Evolutionary conservation across 2,113 vertebrate genomes (phyloP), one percentile per base, ranked within the genome.

Genomic region (Perca flavescens): DNA sequence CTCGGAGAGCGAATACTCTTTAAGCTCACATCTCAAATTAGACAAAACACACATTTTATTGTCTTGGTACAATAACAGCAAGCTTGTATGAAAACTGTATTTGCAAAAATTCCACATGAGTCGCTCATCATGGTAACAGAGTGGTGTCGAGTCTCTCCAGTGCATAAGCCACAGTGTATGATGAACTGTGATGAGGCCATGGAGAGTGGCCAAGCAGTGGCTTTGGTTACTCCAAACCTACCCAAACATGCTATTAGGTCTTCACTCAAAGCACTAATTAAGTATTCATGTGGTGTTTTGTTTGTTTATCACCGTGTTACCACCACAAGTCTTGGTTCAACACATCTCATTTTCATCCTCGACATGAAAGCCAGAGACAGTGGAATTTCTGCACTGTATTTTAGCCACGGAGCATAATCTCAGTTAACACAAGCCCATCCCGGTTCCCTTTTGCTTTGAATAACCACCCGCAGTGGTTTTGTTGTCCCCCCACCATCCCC

Each of bases 401-500:
- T 91, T 65, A 87, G 92, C 89, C 86, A 88, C 88, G 28, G 82
- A 93, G 86, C 86, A 89, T 94, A 95, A 95, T 95, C 94, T 94
- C 78, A 65, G 88, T 91, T 92, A 95, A 94, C 93, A 94, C 92
- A 92, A 94, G 93, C 86, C 62, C 15, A 75, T 89, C 91, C 89
- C 88, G 77, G 84, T 89, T 92, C 84, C 93, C 88, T 93, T 90
- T 92, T 85, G 89, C 88, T 86, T 91, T 87, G 87, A 93, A 91
- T 93, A 90, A 86, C 94, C 95, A 90, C 95, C 94, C 76, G 90
- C 90, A 79, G 94, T 86, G 94, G 88, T 95, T 96, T 95, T 94
- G 91, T 96, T 94, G 94, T 92, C 84, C 82, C 66, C 47, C 50
- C 60, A 50, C 47, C 66, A 46, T 22, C 77, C 80, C 83, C 40